Conservation (phyloP, 2,888 invertebrate species). For the Oscheius sp. region DNA sequence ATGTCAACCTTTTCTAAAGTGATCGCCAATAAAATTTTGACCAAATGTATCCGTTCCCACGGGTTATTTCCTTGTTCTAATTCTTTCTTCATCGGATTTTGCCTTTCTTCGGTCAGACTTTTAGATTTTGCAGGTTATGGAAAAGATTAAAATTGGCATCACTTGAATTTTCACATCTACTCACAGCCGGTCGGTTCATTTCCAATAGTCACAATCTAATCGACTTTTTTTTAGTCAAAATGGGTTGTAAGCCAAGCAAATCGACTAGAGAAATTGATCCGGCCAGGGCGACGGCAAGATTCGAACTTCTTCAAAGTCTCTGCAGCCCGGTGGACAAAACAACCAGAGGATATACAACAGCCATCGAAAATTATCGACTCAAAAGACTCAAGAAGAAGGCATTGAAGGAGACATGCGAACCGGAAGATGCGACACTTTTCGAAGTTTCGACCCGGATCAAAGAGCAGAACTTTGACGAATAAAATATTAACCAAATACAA, state of each 20-base stretch:
- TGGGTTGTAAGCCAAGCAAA: slow-evolving; percentile 23
- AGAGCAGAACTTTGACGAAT: neutral
- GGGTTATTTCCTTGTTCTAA: no score
- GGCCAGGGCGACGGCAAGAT: neutral
- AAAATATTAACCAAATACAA: neutral
- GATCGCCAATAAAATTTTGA: neutral
- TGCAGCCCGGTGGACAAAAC: neutral
- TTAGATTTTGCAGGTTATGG: no score
- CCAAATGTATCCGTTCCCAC: slow-evolving; percentile 27
- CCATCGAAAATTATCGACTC: neutral
- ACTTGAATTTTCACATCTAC: no score
- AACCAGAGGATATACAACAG: neutral
- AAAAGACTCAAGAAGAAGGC: neutral
- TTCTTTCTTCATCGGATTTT: no score
- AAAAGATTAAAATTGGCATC: no score
- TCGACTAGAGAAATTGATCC: neutral
- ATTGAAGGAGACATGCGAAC: neutral
- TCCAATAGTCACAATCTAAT: no score
- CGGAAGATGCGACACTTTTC: slow-evolving; percentile 9
- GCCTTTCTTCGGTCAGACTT: no score
- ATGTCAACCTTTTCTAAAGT: slow-evolving; percentile 2
- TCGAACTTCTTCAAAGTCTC: neutral
- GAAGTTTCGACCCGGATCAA: slow-evolving; percentile 13
- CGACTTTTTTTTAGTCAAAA: neutral
- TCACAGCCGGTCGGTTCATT: no score